Percentiles rank a stretch among this genome's conserved stretches.
Evolutionary conservation across 2,113 vertebrate genomes (phyloP).

Genomic region (Gallinago media): DNA sequence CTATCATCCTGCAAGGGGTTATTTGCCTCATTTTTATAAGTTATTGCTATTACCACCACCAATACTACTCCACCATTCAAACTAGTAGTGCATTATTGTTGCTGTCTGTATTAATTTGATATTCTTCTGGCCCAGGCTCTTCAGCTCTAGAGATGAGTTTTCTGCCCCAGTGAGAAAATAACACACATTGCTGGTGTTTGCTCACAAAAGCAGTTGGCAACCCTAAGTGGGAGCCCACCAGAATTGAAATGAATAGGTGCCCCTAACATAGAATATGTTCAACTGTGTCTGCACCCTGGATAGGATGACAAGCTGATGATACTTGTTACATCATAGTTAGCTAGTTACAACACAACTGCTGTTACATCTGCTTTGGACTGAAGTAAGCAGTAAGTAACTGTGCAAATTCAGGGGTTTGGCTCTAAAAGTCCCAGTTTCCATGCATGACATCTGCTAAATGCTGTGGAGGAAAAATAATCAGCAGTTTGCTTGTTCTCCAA

Average conservation of each 20-base stretch:
- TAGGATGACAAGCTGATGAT: not conserved
- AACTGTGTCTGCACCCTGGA: not conserved
- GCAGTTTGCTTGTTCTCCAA: not conserved
- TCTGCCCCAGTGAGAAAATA: not conserved
- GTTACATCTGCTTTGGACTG: not conserved
- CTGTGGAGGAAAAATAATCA: not conserved
- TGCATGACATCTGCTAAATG: not conserved
- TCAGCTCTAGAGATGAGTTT: not conserved
- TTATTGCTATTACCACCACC: not conserved
- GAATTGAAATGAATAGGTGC: not conserved
- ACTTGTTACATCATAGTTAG: not conserved
- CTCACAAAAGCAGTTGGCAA: not conserved
- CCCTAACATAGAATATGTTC: not conserved
- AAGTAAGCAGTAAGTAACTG: not conserved
- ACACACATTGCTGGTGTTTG: fast-evolving
- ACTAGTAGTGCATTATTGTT: not conserved
- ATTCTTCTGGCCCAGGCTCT: not conserved
- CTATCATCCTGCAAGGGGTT: not conserved
- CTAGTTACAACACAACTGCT: not conserved
- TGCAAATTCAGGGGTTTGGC: not conserved
- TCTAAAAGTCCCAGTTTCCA: not conserved
- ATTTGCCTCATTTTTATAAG: not conserved
- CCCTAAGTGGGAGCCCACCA: not conserved
- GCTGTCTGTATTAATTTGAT: not conserved
- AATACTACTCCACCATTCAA: not conserved